These are phyloP conservation scores for Armadillidium nasatum DNA, from an alignment of 1,140 invertebrate species.

Conservation along the genomic window DNA sequence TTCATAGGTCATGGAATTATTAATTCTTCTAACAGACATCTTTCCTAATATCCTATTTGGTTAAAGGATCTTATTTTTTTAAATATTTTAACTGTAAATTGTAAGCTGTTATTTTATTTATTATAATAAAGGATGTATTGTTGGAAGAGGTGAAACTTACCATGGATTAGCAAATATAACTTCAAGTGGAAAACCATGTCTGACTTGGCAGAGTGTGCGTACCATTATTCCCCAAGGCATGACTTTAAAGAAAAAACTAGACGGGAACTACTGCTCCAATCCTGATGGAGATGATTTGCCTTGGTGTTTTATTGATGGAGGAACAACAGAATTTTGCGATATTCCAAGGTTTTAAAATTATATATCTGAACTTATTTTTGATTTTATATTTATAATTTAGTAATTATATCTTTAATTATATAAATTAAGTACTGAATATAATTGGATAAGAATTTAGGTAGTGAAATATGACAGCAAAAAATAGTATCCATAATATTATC, in stretches of 20 bases:
- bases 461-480: no score
- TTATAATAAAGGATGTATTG: conserved; percentile 27
- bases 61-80: no score
- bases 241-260: neutral
- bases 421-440: no score
- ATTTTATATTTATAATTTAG: no score
- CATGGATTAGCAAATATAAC: conserved; percentile 55
- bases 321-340: conserved; percentile 56
- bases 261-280: conserved; percentile 58
- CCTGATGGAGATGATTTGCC: conserved; percentile 52
- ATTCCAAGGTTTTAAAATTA: conserved; percentile 52
- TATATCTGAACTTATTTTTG: no score
- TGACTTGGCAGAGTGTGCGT: conserved; percentile 42
- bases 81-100: no score
- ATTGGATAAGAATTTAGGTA: no score
- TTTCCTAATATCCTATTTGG: no score
- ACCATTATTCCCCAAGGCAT: neutral
- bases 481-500: no score
- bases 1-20: no score
- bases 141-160: conserved; percentile 47
- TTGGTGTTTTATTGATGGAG: conserved; percentile 55
- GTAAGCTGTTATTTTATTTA: conserved; percentile 14
- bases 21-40: no score
- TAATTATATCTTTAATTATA: no score
- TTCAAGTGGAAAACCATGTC: conserved; percentile 52